Percentiles rank a stretch among this genome's conserved stretches.
phyloP scores from a whole-genome alignment of 2,888 invertebrate species.

The Oscheius sp. region DNA sequence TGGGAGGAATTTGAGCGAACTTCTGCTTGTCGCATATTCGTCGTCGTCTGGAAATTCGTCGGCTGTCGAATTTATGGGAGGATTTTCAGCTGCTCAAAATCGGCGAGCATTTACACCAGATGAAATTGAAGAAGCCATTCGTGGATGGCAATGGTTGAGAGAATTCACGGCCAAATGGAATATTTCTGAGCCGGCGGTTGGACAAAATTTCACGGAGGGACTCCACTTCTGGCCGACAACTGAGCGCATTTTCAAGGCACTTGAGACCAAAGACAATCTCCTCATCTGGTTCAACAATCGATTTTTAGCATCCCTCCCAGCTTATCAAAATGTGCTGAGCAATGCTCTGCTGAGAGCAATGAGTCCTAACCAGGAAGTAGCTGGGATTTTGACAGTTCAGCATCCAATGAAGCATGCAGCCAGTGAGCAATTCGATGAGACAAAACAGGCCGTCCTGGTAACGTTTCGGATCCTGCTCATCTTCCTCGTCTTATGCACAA shows the following conservation, averaged over 20 bases:
- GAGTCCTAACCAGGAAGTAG: not conserved
- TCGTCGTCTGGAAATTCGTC: not conserved
- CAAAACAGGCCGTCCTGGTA: conserved; percentile 4
- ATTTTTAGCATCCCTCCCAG: conserved; percentile 82
- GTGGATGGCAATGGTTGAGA: conserved; percentile 40
- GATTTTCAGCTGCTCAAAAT: conserved; percentile 48
- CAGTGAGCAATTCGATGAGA: conserved; percentile 5
- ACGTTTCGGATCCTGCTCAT: conserved; percentile 69
- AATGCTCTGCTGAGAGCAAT: conserved; percentile 67
- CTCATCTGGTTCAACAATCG: conserved; percentile 88
- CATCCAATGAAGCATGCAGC: conserved; percentile 79
- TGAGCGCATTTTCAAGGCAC: conserved; percentile 36
- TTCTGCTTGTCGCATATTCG: conserved; percentile 41
- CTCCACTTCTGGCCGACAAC: conserved; percentile 39
- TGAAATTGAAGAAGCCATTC: conserved; percentile 30
- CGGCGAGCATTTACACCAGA: conserved; percentile 27
- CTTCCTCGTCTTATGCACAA: conserved; percentile 77
- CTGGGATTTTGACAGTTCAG: conserved; percentile 79
- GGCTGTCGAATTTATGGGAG: conserved; percentile 33
- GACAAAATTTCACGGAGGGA: conserved; percentile 36
- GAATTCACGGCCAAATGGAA: conserved; percentile 19
- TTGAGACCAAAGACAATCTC: conserved; percentile 52
- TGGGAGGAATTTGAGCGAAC: conserved; percentile 56
- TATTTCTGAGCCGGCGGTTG: conserved; percentile 30
- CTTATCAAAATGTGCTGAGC: conserved; percentile 75